Evolutionary conservation across 2,888 invertebrate species (phyloP).

Genomic region (Dicranocentrus wangi): DNA sequence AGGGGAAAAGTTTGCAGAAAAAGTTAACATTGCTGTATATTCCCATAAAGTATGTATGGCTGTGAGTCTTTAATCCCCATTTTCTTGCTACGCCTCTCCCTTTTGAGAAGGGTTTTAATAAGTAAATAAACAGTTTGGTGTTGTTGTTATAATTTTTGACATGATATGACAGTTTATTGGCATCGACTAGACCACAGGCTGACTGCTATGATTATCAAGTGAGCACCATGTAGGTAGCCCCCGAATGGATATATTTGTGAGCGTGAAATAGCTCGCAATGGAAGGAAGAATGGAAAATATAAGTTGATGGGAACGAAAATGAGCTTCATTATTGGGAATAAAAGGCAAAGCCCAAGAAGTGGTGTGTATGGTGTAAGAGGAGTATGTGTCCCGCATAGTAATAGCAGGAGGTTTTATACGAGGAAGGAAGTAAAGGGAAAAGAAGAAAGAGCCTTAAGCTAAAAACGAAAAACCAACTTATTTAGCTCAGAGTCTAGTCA

Average conservation of each 20-base stretch:
- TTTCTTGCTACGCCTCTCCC: conserved; percentile 28
- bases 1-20: conserved; percentile 16
- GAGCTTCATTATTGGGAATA: conserved; percentile 56
- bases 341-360: conserved; percentile 10
- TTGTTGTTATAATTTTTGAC: conserved; percentile 64
- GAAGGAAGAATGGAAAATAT: conserved; percentile 15
- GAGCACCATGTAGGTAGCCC: background rate
- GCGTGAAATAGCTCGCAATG: conserved; percentile 20
- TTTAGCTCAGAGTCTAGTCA: conserved; percentile 35
- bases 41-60: background rate
- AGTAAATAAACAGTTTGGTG: conserved; percentile 62
- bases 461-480: conserved; percentile 26
- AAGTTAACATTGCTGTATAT: background rate
- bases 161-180: conserved; percentile 64
- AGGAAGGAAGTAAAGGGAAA: conserved; percentile 53
- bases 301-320: conserved; percentile 54
- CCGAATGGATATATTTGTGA: conserved; percentile 24
- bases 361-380: conserved; percentile 32
- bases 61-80: conserved; percentile 26
- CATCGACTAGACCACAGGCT: conserved; percentile 63
- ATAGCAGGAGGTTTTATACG: background rate
- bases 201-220: conserved; percentile 48
- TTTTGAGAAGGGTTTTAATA: conserved; percentile 52
- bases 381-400: background rate
- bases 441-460: conserved; percentile 41